Evolutionary conservation across 1,140 invertebrate genomes (phyloP).

Genomic region (Aleiodes sp.): DNA sequence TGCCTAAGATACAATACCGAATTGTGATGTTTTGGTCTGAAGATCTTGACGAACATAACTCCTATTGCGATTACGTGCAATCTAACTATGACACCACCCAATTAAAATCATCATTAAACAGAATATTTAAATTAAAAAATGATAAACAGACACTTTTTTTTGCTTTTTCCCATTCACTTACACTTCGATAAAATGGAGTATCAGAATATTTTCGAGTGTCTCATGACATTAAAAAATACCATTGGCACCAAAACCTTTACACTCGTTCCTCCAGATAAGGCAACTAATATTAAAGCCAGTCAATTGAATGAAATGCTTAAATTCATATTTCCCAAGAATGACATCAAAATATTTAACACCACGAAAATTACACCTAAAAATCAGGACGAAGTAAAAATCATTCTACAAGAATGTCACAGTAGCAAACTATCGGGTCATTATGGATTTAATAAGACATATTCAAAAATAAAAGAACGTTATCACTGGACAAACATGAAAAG

Average conservation of each 20-base stretch:
- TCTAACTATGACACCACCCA: conserved; percentile 31
- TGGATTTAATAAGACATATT: conserved; percentile 47
- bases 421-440: conserved; percentile 46
- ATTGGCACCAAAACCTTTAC: conserved; percentile 23
- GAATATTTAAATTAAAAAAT: conserved; percentile 35
- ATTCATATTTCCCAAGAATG: conserved; percentile 24
- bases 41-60: conserved; percentile 45
- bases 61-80: conserved; percentile 35
- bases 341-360: conserved; percentile 19
- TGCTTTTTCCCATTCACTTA: conserved; percentile 40
- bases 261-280: conserved; percentile 20
- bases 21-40: conserved; percentile 43
- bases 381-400: conserved; percentile 35
- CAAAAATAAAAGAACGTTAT: conserved; percentile 46
- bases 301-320: conserved; percentile 32
- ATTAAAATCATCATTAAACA: conserved; percentile 14
- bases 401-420: conserved; percentile 45
- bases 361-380: conserved; percentile 20
- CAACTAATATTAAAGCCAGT: conserved; percentile 15
- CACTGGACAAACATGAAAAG: conserved; percentile 47
- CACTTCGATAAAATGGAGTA: conserved; percentile 43
- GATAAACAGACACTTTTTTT: conserved; percentile 38
- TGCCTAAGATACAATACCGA: conserved; percentile 34
- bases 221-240: conserved; percentile 25
- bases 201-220: conserved; percentile 46